Conservation (phyloP, 2,113 vertebrate genomes). For the Salvelinus fontinalis region DNA sequence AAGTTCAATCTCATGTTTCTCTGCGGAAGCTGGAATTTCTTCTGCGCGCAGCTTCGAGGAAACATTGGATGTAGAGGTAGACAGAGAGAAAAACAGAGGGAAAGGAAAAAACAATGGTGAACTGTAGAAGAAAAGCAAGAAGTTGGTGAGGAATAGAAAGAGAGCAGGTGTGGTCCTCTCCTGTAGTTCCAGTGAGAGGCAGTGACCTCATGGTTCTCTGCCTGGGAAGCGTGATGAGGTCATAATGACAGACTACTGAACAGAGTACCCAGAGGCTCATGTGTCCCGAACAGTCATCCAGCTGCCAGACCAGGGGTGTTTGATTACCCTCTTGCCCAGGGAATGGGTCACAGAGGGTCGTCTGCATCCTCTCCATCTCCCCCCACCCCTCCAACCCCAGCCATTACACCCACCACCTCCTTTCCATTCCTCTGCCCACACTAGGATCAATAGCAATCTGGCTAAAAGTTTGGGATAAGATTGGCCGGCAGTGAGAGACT, state of each 20-base stretch:
- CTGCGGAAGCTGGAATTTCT: no score
- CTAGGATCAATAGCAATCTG: conserved; percentile 52
- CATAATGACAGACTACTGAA: neutral
- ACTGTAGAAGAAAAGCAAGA: neutral
- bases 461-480: conserved; percentile 44
- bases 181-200: neutral
- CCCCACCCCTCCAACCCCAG: neutral
- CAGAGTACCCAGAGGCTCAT: conserved; percentile 9
- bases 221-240: neutral
- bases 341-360: neutral
- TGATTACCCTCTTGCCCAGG: neutral
- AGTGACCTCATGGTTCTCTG: neutral
- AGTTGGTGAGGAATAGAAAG: neutral
- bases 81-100: neutral
- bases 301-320: neutral
- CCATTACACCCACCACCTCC: neutral
- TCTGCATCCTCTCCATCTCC: neutral
- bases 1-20: no score
- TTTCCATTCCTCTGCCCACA: neutral
- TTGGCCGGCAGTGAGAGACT: conserved; percentile 3
- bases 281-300: conserved; percentile 17
- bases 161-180: neutral
- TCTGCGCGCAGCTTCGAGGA: no score
- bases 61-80: neutral
- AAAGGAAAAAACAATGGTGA: neutral